These are phyloP conservation scores for Nixonia krombeini DNA, from an alignment of 1,140 invertebrate species.

Conservation along the genomic window DNA sequence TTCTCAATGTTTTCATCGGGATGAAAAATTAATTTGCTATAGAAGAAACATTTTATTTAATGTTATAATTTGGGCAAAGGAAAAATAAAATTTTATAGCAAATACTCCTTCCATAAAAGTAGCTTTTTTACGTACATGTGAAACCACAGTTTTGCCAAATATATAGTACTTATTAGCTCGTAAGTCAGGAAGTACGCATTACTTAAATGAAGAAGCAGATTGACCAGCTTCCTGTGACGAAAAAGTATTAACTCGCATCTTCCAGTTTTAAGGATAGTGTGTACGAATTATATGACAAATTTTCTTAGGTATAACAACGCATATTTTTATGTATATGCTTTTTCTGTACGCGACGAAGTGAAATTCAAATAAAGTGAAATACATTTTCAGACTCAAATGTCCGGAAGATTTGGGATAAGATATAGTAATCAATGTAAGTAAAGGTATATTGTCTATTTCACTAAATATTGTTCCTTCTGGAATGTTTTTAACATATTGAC, in stretches of 20 bases:
- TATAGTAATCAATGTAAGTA: too few relatives aligned
- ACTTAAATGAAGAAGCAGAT: constrained; percentile 18
- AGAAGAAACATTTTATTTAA: too few relatives aligned
- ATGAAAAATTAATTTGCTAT: too few relatives aligned
- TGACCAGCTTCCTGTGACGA: too few relatives aligned
- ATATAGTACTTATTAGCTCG: constrained; percentile 70
- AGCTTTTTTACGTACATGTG: constrained; percentile 71
- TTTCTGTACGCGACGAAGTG: constrained; percentile 69
- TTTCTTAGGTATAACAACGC: constrained; percentile 67
- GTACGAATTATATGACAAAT: constrained; percentile 51
- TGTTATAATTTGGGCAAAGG: neutral
- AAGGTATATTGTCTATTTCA: too few relatives aligned
- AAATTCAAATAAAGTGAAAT: constrained; percentile 61
- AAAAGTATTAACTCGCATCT: constrained; percentile 69
- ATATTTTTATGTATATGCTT: constrained; percentile 73
- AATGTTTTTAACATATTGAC: too few relatives aligned
- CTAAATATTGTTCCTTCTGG: too few relatives aligned
- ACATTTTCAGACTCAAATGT: constrained; percentile 42
- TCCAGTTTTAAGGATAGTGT: constrained; percentile 55
- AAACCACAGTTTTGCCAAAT: constrained; percentile 70
- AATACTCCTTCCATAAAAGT: constrained; percentile 61
- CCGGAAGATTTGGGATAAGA: too few relatives aligned
- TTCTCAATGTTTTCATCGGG: constrained; percentile 7
- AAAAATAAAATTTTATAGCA: neutral
- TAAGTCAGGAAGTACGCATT: constrained; percentile 55